These are phyloP conservation scores for Saccopteryx bilineata DNA, from an alignment of 2,113 vertebrate genomes.

Conservation along the genomic window DNA sequence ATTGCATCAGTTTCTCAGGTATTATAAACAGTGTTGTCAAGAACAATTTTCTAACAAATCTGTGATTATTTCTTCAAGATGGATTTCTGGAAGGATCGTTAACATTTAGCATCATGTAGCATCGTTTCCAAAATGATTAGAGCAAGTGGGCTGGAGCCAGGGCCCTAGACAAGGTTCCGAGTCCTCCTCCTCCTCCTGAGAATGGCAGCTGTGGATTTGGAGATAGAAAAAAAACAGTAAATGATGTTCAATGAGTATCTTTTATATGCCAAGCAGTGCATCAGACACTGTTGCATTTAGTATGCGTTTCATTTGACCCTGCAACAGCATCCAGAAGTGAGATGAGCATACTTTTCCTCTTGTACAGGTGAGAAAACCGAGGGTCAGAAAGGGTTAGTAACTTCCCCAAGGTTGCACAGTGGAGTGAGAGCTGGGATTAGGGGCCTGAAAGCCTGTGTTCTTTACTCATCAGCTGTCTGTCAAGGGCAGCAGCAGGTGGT, in stretches of 20 bases:
- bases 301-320: neutral
- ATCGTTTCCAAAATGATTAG: neutral
- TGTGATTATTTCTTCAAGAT: constrained; percentile 46
- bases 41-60: constrained; percentile 17
- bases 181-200: neutral
- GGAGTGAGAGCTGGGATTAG: neutral
- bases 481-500: too few species aligned
- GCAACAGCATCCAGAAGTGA: neutral
- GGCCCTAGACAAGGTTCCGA: accelerated
- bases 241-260: accelerated
- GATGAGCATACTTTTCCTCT: neutral
- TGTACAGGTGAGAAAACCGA: neutral
- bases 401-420: neutral
- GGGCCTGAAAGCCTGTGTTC: too few species aligned
- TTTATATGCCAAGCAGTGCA: neutral
- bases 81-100: neutral
- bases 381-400: neutral
- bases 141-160: neutral
- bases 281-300: accelerated
- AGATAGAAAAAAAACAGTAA: neutral
- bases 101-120: neutral
- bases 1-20: neutral
- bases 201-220: neutral
- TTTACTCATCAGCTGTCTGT: neutral
- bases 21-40: constrained; percentile 23